phyloP scores from a whole-genome alignment of 2,888 invertebrate species.

The Xestia xanthographa region DNA sequence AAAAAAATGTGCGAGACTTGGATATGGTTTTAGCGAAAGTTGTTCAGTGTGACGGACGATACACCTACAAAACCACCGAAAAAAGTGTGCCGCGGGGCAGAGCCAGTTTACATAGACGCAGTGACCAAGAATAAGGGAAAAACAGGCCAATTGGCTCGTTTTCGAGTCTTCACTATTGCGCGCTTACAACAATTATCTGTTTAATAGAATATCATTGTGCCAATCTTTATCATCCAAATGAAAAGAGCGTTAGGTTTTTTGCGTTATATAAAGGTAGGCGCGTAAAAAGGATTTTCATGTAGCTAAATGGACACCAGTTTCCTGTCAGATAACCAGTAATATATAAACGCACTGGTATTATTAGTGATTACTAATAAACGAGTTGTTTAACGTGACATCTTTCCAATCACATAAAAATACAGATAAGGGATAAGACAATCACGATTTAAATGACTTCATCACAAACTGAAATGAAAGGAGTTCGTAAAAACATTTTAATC shows the following conservation, averaged over 20 bases:
- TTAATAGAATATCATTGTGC: too few species aligned
- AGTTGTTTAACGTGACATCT: slow-evolving; percentile 8
- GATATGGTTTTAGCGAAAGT: neutral
- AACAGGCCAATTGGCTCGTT: too few species aligned
- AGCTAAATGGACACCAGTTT: slow-evolving; percentile 19
- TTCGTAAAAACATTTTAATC: neutral
- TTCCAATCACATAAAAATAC: slow-evolving; percentile 2
- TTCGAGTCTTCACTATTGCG: too few species aligned
- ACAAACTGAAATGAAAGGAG: neutral
- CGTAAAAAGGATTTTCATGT: slow-evolving; percentile 51
- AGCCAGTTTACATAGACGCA: too few species aligned
- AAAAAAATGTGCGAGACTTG: neutral
- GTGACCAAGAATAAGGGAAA: too few species aligned
- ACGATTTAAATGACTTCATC: neutral
- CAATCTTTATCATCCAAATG: neutral
- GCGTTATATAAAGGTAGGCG: neutral
- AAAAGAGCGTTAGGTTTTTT: neutral
- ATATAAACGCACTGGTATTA: neutral
- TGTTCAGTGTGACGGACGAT: too few species aligned
- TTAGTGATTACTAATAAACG: slow-evolving; percentile 1
- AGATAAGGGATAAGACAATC: slow-evolving; percentile 3
- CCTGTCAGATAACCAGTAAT: slow-evolving; percentile 24
- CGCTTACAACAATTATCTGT: too few species aligned
- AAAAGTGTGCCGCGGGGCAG: too few species aligned
- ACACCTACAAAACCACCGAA: too few species aligned